These are phyloP conservation scores for Cheilosia scutellata DNA, from an alignment of 2,888 invertebrate genomes.

Conservation along the genomic window DNA sequence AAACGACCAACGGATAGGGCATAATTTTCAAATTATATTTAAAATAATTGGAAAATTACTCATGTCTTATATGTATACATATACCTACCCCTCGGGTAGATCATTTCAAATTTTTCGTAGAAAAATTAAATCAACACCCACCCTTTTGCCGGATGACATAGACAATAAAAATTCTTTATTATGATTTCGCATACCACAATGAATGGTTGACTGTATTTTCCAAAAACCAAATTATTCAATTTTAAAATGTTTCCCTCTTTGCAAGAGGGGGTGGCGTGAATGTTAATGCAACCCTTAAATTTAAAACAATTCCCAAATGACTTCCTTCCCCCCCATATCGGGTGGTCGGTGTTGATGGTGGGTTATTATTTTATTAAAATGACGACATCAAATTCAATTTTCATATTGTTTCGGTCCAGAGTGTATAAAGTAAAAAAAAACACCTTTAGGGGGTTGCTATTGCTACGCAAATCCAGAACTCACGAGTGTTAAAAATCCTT, in stretches of 20 bases:
- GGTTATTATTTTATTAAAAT: slow-evolving; percentile 79
- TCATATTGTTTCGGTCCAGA: slow-evolving; percentile 79
- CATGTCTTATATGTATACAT: neutral
- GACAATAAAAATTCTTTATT: slow-evolving; percentile 74
- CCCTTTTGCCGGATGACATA: slow-evolving; percentile 38
- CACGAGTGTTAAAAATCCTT: slow-evolving; percentile 64
- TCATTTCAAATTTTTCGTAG: slow-evolving; percentile 14
- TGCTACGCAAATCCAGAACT: neutral
- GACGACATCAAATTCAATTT: slow-evolving; percentile 84
- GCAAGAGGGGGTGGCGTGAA: slow-evolving; percentile 9
- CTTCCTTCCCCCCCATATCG: slow-evolving; percentile 78
- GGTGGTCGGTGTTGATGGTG: neutral
- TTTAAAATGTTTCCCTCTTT: slow-evolving; percentile 64
- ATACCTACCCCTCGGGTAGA: slow-evolving; percentile 1
- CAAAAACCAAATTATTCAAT: slow-evolving; percentile 76
- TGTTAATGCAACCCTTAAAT: slow-evolving; percentile 52
- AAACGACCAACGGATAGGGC: slow-evolving; percentile 37
- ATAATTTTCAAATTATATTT: slow-evolving; percentile 72
- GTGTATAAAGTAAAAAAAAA: slow-evolving; percentile 13
- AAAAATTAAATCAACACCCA: slow-evolving; percentile 67
- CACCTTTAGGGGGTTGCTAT: slow-evolving; percentile 36
- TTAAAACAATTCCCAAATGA: slow-evolving; percentile 81
- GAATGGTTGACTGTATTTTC: slow-evolving; percentile 73
- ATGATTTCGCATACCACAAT: slow-evolving; percentile 76
- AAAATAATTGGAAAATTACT: slow-evolving; percentile 84